These are phyloP conservation scores for Crotalus horridus DNA, from an alignment of 2,113 vertebrate species.

Conservation along the genomic window DNA sequence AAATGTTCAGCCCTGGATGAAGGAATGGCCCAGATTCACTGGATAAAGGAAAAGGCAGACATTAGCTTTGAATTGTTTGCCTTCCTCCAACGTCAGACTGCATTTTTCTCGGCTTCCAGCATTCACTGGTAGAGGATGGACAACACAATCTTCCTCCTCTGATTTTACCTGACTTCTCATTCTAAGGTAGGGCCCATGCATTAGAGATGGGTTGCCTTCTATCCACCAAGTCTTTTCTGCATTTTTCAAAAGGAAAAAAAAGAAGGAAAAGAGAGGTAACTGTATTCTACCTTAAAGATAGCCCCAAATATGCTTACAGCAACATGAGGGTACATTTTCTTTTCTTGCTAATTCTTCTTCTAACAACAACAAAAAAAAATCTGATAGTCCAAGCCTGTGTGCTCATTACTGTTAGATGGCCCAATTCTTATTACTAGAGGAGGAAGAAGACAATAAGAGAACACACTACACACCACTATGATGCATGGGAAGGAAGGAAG, in stretches of 20 bases:
- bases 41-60: background rate
- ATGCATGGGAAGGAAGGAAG: background rate
- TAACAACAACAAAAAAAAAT: background rate
- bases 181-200: background rate
- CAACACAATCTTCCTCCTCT: background rate
- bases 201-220: background rate
- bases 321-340: background rate
- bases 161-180: background rate
- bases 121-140: background rate
- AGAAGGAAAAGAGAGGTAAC: background rate
- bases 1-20: background rate
- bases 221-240: background rate
- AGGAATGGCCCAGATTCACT: background rate
- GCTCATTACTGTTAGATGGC: background rate
- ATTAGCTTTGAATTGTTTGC: background rate
- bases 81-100: background rate
- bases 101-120: background rate
- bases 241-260: background rate
- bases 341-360: background rate
- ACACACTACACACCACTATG: background rate
- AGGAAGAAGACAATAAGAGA: background rate
- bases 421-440: background rate
- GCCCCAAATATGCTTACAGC: background rate
- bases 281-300: background rate
- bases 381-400: background rate